Evolutionary conservation across 2,113 vertebrate species (phyloP), one percentile per base, ranked within the genome.

Genomic region (Pollachius pollachius): DNA sequence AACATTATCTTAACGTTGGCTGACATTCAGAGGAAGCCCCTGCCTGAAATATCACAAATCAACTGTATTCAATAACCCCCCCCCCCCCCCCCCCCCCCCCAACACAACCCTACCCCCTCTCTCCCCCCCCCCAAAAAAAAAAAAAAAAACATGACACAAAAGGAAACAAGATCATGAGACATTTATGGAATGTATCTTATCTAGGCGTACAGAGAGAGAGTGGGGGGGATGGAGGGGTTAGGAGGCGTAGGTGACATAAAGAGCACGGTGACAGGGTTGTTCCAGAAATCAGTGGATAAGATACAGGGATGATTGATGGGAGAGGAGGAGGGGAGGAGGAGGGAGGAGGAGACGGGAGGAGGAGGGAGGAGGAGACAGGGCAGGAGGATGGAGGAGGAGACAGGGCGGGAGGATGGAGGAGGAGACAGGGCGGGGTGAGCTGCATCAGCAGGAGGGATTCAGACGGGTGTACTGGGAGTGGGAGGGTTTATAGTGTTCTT

Each of bases 181-280:
- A 52, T 34, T 72, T 67, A 13, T 67, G 67, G 80, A 83, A 81
- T 52, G 34, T 70, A 83, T 71, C 73, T 74, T 62, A 63, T 73
- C 65, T 52, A 17, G 48, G 37, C 65, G 66, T 68, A 69, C 63
- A 74, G 70, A 79, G 82, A 71, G 70, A 64, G 72, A 19, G 70
- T 3, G 57, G 15, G 72, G 21, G 68, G 15, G 66, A 65, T 21
- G 62, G 61, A 69, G 62, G 65, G 12, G 41, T 48, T 48, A 48
- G 41, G 41, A 48, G 41, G 41, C 66, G 64, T 59, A 34, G 23
- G 56, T 56, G 16, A 69, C 59, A 84, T 71, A 86, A 78, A 73
- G 69, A 80, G 48, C 63, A 81, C 25, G 79, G 70, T 82, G 85
- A 87, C 76, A 84, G 69, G 72, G 61, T 62, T 77, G 37, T 80